Conservation (phyloP, 2,113 vertebrate species). For the Gnathonemus echidnorhynchus region DNA sequence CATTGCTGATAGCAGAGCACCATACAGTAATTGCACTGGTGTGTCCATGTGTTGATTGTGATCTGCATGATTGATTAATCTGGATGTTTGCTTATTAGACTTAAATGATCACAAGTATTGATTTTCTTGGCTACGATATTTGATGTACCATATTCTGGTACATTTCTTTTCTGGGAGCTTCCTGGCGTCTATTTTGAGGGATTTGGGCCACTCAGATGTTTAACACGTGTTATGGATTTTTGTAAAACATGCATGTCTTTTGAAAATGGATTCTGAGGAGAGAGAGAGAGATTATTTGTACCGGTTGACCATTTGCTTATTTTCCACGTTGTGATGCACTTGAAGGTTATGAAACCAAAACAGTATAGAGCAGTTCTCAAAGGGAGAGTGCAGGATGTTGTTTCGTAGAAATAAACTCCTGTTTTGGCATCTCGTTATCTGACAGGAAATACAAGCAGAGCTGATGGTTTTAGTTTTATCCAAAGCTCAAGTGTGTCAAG, state of each 20-base stretch:
- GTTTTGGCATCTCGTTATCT: not conserved
- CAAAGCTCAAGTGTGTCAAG: not conserved
- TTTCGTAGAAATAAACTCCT: not conserved
- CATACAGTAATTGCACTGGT: not conserved
- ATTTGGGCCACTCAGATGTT: not conserved
- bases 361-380: not conserved
- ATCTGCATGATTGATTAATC: not conserved
- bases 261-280: not conserved
- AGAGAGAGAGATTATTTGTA: not conserved
- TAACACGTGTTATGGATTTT: not conserved
- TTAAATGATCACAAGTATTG: not conserved
- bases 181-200: not conserved
- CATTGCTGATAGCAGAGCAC: not conserved
- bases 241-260: not conserved
- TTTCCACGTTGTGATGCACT: not conserved
- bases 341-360: not conserved
- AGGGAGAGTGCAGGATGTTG: not conserved
- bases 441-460: not conserved
- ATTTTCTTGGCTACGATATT: not conserved
- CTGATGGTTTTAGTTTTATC: not conserved
- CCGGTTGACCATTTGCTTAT: not conserved
- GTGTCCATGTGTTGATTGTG: not conserved
- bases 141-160: not conserved
- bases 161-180: not conserved
- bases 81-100: slow-evolving; percentile 5